Evolutionary conservation across 2,888 invertebrate species (phyloP).

Genomic region (Sipha maydis): DNA sequence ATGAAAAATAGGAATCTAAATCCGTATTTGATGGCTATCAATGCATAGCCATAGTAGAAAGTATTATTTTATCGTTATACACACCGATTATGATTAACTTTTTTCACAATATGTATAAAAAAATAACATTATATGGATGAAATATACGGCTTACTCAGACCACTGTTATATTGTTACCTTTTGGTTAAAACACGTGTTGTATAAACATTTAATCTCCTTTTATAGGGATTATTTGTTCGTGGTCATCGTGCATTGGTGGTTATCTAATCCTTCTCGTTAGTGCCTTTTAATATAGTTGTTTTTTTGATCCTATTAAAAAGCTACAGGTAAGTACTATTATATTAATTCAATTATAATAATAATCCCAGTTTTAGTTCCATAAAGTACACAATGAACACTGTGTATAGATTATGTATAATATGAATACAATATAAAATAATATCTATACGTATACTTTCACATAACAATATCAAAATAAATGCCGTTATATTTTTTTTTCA

Average conservation of each 20-base stretch:
- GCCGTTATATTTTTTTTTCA: too few relatives aligned
- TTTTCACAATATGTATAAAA: not conserved
- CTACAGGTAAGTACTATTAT: not conserved
- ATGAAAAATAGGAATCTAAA: not conserved
- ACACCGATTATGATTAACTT: not conserved
- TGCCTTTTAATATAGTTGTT: conserved; percentile 30
- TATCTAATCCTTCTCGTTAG: conserved; percentile 34
- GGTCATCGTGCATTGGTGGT: conserved; percentile 23
- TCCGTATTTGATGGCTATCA: not conserved
- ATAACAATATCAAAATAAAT: too few relatives aligned
- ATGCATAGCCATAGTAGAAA: not conserved
- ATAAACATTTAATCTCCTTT: conserved; percentile 7
- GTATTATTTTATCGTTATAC: not conserved
- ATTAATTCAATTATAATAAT: not conserved
- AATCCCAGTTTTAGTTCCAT: not conserved
- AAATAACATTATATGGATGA: not conserved
- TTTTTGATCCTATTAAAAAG: conserved; percentile 46
- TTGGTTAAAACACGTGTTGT: not conserved
- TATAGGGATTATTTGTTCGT: conserved; percentile 36
- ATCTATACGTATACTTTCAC: too few relatives aligned
- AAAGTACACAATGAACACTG: not conserved
- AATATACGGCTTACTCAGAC: not conserved
- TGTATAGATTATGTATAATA: not conserved
- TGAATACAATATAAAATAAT: not conserved
- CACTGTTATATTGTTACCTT: not conserved